phyloP scores from a whole-genome alignment of 2,888 invertebrate genomes.

The Microplitis manilae region DNA sequence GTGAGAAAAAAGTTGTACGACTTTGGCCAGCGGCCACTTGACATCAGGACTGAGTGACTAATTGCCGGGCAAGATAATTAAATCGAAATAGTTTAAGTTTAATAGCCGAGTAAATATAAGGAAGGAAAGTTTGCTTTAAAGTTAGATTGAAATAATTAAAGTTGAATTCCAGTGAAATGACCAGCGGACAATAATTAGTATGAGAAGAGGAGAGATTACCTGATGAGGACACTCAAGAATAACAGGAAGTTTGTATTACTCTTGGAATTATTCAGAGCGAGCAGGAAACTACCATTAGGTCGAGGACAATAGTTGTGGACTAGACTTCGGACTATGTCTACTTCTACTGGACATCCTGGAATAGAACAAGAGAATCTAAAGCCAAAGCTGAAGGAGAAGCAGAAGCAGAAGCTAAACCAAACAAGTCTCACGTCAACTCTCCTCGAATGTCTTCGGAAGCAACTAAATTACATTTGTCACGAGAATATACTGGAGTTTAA shows the following conservation, averaged over 20 bases:
- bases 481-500: neutral
- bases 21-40: too few species aligned
- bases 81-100: neutral
- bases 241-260: neutral
- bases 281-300: neutral
- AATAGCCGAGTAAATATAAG: neutral
- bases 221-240: neutral
- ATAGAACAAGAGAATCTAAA: neutral
- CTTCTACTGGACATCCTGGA: neutral
- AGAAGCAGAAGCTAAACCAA: neutral
- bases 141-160: slow-evolving; percentile 1
- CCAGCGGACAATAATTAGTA: neutral
- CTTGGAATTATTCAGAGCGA: neutral
- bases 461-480: slow-evolving; percentile 1
- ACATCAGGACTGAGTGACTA: too few species aligned
- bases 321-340: too few species aligned
- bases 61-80: neutral
- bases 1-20: too few species aligned
- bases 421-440: neutral
- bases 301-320: neutral
- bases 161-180: neutral
- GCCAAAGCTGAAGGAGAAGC: neutral
- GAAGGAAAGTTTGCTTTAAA: neutral
- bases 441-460: neutral
- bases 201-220: neutral